A percentile compares a stretch with the other conserved stretches of the same genome.
phyloP scores from a whole-genome alignment of 2,113 vertebrate genomes.

The Lepidothrix coronata region DNA sequence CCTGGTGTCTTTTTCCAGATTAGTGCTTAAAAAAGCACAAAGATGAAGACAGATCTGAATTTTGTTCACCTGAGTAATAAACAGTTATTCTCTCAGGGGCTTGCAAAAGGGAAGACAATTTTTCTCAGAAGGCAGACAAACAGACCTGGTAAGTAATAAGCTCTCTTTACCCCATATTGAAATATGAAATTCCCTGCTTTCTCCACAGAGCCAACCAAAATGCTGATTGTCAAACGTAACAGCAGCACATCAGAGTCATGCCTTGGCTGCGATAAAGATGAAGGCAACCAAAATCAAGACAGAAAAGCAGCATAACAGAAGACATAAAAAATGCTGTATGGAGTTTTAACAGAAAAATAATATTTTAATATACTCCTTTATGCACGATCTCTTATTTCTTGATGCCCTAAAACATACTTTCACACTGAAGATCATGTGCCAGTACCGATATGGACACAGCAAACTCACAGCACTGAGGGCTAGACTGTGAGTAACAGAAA shows the following conservation, averaged over 20 bases:
- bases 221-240: background rate
- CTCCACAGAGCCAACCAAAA: background rate
- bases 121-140: background rate
- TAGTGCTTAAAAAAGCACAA: background rate
- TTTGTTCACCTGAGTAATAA: background rate
- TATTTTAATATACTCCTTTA: background rate
- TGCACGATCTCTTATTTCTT: background rate
- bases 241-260: background rate
- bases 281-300: background rate
- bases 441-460: background rate
- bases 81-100: background rate
- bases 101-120: background rate
- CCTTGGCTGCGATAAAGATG: background rate
- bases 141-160: background rate
- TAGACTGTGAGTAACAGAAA: background rate
- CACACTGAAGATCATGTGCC: background rate
- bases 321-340: background rate
- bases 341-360: background rate
- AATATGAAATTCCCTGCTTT: background rate
- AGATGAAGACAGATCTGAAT: background rate
- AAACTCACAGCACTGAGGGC: background rate
- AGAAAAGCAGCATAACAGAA: background rate
- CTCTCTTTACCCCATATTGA: background rate
- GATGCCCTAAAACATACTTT: background rate
- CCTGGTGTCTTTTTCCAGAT: background rate